Conservation (phyloP, 2,888 invertebrate genomes). For the Salpingus planirostris region DNA sequence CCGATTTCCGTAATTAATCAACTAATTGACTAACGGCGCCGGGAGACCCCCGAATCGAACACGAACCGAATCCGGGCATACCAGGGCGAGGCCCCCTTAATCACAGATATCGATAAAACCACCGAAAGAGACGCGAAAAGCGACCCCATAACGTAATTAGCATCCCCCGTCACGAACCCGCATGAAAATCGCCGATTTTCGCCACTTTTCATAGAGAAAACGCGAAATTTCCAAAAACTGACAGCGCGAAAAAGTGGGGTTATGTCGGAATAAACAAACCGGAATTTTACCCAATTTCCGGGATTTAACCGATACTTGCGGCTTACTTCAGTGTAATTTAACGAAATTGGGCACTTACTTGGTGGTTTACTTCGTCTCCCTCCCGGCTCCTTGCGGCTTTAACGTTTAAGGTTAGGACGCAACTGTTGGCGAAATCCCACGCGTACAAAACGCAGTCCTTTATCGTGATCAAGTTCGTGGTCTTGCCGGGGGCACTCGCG, state of each 20-base stretch:
- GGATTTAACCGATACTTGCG: neutral
- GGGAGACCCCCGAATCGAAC: too few species aligned
- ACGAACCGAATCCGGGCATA: too few species aligned
- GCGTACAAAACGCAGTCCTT: conserved; percentile 59
- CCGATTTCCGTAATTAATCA: too few species aligned
- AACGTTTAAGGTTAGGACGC: conserved; percentile 54
- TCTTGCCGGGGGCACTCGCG: conserved; percentile 47
- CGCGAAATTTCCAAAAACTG: too few species aligned
- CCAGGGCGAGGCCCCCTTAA: too few species aligned
- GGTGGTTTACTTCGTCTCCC: conserved; percentile 48
- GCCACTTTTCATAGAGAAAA: too few species aligned
- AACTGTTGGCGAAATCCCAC: conserved; percentile 57
- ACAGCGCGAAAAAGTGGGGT: conserved; percentile 8
- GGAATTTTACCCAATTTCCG: conserved; percentile 1
- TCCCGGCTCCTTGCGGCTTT: conserved; percentile 39
- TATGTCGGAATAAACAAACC: conserved; percentile 13
- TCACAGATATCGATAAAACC: too few species aligned
- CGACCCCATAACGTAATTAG: too few species aligned
- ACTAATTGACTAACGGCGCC: too few species aligned
- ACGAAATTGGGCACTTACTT: conserved; percentile 41
- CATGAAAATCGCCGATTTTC: too few species aligned
- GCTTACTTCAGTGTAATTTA: neutral
- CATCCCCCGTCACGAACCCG: too few species aligned
- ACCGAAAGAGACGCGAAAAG: too few species aligned
- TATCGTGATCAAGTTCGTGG: conserved; percentile 54